Evolutionary conservation across 2,888 invertebrate species (phyloP).

Genomic region (Heliothis peltigera): DNA sequence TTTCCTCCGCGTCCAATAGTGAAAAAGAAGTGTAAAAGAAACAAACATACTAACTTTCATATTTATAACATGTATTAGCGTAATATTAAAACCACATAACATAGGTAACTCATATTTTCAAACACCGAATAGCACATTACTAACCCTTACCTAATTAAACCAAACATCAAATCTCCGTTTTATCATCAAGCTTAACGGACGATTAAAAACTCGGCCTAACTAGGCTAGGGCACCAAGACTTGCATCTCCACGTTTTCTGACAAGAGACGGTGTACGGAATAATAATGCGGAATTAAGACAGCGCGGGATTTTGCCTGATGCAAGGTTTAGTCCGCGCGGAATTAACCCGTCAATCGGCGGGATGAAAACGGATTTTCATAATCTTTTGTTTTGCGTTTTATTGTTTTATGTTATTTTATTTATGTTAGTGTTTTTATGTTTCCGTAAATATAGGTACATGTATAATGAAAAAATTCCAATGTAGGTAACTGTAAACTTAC

Average conservation of each 20-base stretch:
- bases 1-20: too few species aligned
- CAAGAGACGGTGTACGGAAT: conserved; percentile 57
- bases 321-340: conserved; percentile 31
- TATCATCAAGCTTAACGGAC: neutral
- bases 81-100: too few species aligned
- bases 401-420: conserved; percentile 24
- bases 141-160: neutral
- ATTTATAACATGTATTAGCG: too few species aligned
- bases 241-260: conserved; percentile 39
- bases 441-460: too few species aligned
- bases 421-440: too few species aligned
- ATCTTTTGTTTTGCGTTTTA: too few species aligned
- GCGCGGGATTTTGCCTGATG: conserved; percentile 49
- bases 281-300: conserved; percentile 61
- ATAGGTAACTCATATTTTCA: too few species aligned
- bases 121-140: too few species aligned
- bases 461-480: too few species aligned
- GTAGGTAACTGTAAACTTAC: too few species aligned
- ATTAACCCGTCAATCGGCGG: conserved; percentile 44
- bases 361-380: conserved; percentile 50
- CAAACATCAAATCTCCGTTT: neutral
- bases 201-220: conserved; percentile 22
- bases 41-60: too few species aligned
- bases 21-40: too few species aligned
- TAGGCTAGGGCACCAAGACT: conserved; percentile 24